Conservation (phyloP, 2,888 invertebrate genomes). For the Atherix ibis region DNA sequence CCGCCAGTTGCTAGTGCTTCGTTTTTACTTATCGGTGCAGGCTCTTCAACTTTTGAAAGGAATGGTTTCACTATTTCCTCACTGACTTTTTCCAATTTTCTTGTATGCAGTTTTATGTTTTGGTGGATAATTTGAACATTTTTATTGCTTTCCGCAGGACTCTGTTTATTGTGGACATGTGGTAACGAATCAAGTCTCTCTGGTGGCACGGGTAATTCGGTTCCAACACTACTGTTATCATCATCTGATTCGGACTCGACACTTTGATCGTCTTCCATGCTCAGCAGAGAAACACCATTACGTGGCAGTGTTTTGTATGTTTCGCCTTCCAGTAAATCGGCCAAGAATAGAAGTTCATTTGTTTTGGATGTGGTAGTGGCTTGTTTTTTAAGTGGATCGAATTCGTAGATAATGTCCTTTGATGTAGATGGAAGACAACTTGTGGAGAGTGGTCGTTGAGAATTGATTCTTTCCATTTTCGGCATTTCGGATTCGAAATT, state of each 20-base stretch:
- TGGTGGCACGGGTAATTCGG: slow-evolving; percentile 8
- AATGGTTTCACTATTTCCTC: slow-evolving; percentile 14
- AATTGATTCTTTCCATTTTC: background rate
- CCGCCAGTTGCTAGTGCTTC: background rate
- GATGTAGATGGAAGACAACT: slow-evolving; percentile 4
- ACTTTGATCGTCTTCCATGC: slow-evolving; percentile 33
- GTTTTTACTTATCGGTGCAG: background rate
- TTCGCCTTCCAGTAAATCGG: slow-evolving; percentile 51
- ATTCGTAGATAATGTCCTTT: slow-evolving; percentile 51
- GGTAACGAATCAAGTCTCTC: slow-evolving; percentile 9
- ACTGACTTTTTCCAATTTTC: slow-evolving; percentile 25
- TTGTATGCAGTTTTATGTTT: slow-evolving; percentile 23
- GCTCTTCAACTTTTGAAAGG: slow-evolving; percentile 5
- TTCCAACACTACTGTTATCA: slow-evolving; percentile 18
- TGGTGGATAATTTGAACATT: slow-evolving; percentile 25
- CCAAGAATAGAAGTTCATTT: slow-evolving; percentile 46
- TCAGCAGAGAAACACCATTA: slow-evolving; percentile 14
- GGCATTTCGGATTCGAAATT: background rate
- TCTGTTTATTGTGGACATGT: background rate
- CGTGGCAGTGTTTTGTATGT: slow-evolving; percentile 44
- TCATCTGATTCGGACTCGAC: slow-evolving; percentile 36
- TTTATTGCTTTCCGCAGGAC: background rate
- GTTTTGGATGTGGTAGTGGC: slow-evolving; percentile 30
- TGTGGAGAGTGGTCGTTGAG: background rate
- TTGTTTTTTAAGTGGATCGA: slow-evolving; percentile 42